Evolutionary conservation across 2,113 vertebrate genomes (phyloP).

Genomic region (Xerus inauris): DNA sequence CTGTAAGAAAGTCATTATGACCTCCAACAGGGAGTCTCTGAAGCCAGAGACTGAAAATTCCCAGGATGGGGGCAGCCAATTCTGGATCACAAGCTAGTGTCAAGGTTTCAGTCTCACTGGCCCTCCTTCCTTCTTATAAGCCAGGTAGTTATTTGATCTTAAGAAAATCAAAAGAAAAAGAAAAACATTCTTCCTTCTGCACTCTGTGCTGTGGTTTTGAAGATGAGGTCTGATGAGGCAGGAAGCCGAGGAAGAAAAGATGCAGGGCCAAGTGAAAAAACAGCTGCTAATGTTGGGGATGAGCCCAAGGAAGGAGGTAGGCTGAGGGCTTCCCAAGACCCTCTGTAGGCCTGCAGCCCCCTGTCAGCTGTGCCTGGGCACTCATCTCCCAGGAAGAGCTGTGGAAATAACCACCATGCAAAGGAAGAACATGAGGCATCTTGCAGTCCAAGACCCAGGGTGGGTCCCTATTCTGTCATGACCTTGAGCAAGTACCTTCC

Average conservation of each 20-base stretch:
- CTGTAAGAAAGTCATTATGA: conserved; percentile 57
- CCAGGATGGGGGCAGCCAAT: neutral
- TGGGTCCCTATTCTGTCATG: neutral
- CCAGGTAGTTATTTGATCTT: neutral
- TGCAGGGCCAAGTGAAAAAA: rapidly evolving
- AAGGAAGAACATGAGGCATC: rapidly evolving
- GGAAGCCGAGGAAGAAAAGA: rapidly evolving
- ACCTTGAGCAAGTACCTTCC: neutral
- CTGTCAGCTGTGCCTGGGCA: rapidly evolving
- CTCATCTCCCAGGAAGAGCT: rapidly evolving
- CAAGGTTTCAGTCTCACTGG: neutral
- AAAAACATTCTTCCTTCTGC: neutral
- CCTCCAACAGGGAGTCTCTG: rapidly evolving
- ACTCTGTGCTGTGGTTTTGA: neutral
- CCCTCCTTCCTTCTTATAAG: rapidly evolving
- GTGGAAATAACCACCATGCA: rapidly evolving
- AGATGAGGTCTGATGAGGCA: neutral
- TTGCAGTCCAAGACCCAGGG: neutral
- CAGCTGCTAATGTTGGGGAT: neutral
- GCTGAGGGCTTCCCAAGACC: rapidly evolving
- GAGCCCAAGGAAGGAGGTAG: neutral
- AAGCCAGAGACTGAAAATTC: neutral
- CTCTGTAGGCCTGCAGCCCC: neutral
- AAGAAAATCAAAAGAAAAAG: neutral
- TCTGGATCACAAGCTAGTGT: neutral